A percentile compares a stretch with the other conserved stretches of the same genome.
Conservation (phyloP, 2,797 vertebrate species). For the Salarias fasciatus region DNA sequence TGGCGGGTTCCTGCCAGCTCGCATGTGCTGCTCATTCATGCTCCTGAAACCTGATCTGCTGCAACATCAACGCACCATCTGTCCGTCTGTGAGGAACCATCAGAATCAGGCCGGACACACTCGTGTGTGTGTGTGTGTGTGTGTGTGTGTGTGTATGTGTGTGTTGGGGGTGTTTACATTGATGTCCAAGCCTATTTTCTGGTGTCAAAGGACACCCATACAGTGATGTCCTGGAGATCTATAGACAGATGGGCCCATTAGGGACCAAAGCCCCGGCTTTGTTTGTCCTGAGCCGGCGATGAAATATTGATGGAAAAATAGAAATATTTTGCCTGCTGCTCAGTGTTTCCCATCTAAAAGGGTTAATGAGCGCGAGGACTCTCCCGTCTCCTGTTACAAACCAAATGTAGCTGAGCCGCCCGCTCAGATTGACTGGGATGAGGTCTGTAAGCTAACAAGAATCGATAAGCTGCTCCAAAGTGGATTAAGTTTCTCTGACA, state of each 20-base stretch:
- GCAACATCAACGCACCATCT: constrained; percentile 74
- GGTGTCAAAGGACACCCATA: constrained; percentile 83
- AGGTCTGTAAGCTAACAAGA: constrained; percentile 39
- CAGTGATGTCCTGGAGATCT: constrained; percentile 75
- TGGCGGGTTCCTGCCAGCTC: too few species aligned
- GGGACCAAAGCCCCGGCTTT: constrained; percentile 79
- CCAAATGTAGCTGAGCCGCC: constrained; percentile 54
- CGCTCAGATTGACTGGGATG: constrained; percentile 63
- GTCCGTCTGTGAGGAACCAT: constrained; percentile 78
- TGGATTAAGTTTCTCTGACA: constrained; percentile 62
- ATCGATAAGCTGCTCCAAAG: constrained; percentile 77
- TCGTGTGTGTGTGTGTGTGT: constrained; percentile 54
- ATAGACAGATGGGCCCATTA: constrained; percentile 88
- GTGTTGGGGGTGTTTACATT: constrained; percentile 55
- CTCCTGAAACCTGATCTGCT: constrained; percentile 73
- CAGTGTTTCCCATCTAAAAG: constrained; percentile 78
- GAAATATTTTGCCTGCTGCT: constrained; percentile 87
- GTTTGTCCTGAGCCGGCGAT: constrained; percentile 83
- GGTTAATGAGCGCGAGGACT: constrained; percentile 83
- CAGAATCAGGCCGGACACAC: constrained; percentile 69
- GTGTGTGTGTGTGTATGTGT: constrained; percentile 31
- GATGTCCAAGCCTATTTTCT: constrained; percentile 77
- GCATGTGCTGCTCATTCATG: constrained; percentile 49
- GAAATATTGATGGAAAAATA: constrained; percentile 90
- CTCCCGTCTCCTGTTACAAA: constrained; percentile 79